These are phyloP conservation scores for Ephestia elutella DNA, from an alignment of 1,140 invertebrate genomes.

Conservation along the genomic window DNA sequence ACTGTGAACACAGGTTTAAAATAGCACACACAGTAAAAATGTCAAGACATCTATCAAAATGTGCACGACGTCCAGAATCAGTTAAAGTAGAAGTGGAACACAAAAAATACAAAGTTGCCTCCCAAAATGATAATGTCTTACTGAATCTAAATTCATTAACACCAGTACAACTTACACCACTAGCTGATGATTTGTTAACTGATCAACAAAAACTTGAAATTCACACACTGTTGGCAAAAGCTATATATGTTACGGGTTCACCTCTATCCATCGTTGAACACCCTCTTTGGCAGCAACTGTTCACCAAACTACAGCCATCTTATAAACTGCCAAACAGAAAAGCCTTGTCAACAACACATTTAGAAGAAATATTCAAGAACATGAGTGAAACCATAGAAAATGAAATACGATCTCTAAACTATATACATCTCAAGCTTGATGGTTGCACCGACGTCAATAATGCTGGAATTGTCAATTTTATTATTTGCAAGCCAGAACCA, in stretches of 20 bases:
- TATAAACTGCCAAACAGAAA: slow-evolving; percentile 23
- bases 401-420: slow-evolving; percentile 10
- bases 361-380: slow-evolving; percentile 13
- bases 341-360: slow-evolving; percentile 21
- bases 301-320: slow-evolving; percentile 21
- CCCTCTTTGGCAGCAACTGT: slow-evolving; percentile 24
- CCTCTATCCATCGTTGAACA: slow-evolving; percentile 24
- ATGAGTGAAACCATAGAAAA: slow-evolving; percentile 10
- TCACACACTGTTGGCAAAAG: slow-evolving; percentile 16
- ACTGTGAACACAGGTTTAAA: too few species aligned
- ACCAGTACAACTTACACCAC: too few species aligned
- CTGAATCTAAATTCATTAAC: too few species aligned
- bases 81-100: too few species aligned
- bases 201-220: too few species aligned
- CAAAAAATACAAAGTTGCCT: too few species aligned
- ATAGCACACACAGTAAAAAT: too few species aligned
- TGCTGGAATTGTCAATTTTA: slow-evolving; percentile 16
- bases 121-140: too few species aligned
- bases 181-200: too few species aligned
- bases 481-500: slow-evolving; percentile 14
- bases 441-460: slow-evolving; percentile 10
- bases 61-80: too few species aligned
- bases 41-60: too few species aligned
- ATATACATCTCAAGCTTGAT: slow-evolving; percentile 15
- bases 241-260: slow-evolving; percentile 21